Evolutionary conservation across 1,140 invertebrate genomes (phyloP).

Genomic region (Drosophila varians): DNA sequence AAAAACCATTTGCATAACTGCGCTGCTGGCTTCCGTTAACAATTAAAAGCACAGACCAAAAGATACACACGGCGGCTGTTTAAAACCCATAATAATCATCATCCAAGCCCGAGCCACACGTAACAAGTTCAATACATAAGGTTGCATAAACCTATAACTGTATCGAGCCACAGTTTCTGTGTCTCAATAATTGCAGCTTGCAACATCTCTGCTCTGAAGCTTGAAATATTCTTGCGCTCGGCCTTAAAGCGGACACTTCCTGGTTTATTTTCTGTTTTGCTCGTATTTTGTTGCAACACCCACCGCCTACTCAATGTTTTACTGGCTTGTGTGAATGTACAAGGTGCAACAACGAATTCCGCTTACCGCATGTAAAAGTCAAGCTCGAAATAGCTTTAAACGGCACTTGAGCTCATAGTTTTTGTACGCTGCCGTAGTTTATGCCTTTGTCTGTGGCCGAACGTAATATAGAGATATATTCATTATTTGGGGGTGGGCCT

Average conservation of each 20-base stretch:
- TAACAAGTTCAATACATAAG: slow-evolving; percentile 56
- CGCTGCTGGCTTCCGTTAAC: slow-evolving; percentile 58
- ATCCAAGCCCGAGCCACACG: slow-evolving; percentile 9
- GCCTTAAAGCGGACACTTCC: slow-evolving; percentile 27
- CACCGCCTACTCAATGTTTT: not conserved
- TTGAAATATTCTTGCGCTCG: slow-evolving; percentile 32
- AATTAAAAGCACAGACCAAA: slow-evolving; percentile 59
- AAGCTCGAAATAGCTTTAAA: slow-evolving; percentile 49
- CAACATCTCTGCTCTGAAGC: slow-evolving; percentile 28
- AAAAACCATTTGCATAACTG: slow-evolving; percentile 58
- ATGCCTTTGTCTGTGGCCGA: slow-evolving; percentile 41
- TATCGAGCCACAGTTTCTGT: slow-evolving; percentile 14
- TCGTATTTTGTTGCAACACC: slow-evolving; percentile 2
- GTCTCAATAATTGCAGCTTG: slow-evolving; percentile 37
- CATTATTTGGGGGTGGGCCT: slow-evolving; percentile 17
- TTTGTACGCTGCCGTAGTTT: slow-evolving; percentile 29
- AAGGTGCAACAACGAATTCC: slow-evolving; percentile 42
- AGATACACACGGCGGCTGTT: slow-evolving; percentile 18
- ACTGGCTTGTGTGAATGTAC: slow-evolving; percentile 34
- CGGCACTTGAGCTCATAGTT: slow-evolving; percentile 32
- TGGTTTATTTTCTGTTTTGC: slow-evolving; percentile 8
- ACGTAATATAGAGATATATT: slow-evolving; percentile 22
- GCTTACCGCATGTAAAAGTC: slow-evolving; percentile 38
- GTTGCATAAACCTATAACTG: slow-evolving; percentile 46
- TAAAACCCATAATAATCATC: slow-evolving; percentile 31